Base-by-base conservation (phyloP, 2,113 vertebrate genomes). In the Hypanus sabinus region DNA sequence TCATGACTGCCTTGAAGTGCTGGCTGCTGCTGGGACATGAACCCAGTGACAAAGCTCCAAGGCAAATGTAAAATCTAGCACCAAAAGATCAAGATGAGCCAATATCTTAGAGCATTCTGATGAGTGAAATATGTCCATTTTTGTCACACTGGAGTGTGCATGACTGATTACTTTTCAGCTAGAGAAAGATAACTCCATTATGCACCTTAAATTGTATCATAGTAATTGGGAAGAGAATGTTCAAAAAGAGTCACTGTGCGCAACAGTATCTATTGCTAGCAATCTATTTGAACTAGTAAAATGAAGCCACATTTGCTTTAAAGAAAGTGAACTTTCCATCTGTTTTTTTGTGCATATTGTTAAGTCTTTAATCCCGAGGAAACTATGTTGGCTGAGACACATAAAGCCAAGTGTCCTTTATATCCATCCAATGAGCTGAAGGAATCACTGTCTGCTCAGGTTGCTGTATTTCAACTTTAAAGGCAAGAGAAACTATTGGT, bases 1-100 rank as follows among this genome's bases (percentile, higher is more conserved):
- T 88, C 30, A 65, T 65, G 36, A 90, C 30, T 65, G 85, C 57
- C 27, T 90, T 62, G 57, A 30, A 88, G 27, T 88, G 85, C 65
- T 62, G 62, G 85, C 85, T 90, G 85, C 85, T 90, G 60, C 85
- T 90, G 85, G 60, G 60, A 90, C 60, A 65, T 36, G 60, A 88
- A 90, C 60, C 65, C 30, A 33, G 65, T 65, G 76, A 65, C 14
- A 65, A 88, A 88, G 16, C 60, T 65, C 60, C 11, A 33, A 90
- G 6, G 57, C 60, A 90, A 90, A 90, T 33, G 30, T 65, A 65
- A 65, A 90, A 90, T 9, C 14, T 33, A 65, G 60, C 85, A 65
- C 85, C 85, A 33, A 90, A 90, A 33, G 30, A 90, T 90, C 60
- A 65, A 90, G 85, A 65, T n/a, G 62, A 90, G 55, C 60, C 4